Conservation (phyloP, 2,888 invertebrate genomes). For the Himalopsyche kuldschensis region DNA sequence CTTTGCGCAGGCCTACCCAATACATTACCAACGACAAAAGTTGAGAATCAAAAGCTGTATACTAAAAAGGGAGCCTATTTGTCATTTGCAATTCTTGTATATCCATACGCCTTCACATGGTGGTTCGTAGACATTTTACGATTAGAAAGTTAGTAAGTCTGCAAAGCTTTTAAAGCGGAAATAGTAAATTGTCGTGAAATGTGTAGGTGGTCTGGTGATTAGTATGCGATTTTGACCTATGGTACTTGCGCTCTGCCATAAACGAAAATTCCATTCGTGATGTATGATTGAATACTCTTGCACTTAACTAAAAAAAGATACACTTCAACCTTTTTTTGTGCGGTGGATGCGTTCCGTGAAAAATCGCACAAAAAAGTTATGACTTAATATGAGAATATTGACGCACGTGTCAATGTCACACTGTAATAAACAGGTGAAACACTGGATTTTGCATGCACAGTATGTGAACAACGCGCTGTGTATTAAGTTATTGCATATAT, state of each 20-base stretch:
- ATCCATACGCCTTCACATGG: neutral
- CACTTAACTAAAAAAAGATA: too few relatives aligned
- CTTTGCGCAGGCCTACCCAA: neutral
- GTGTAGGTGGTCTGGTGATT: slow-evolving; percentile 5
- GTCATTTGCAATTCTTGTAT: neutral
- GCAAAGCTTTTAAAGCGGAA: slow-evolving; percentile 9
- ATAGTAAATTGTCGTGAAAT: slow-evolving; percentile 10
- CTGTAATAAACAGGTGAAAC: too few relatives aligned
- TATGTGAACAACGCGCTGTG: too few relatives aligned
- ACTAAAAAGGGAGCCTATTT: neutral
- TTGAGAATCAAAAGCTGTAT: neutral
- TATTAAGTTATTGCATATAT: too few relatives aligned
- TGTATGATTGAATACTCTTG: too few relatives aligned
- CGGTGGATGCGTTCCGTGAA: too few relatives aligned
- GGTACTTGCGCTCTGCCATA: neutral
- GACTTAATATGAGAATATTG: too few relatives aligned
- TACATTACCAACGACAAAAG: neutral
- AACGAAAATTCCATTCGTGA: too few relatives aligned
- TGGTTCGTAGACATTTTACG: slow-evolving; percentile 8
- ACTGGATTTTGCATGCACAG: too few relatives aligned
- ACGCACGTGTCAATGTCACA: too few relatives aligned
- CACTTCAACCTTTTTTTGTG: too few relatives aligned
- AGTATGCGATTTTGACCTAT: neutral
- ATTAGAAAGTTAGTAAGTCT: slow-evolving; percentile 15
- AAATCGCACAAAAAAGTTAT: too few relatives aligned